Base-by-base conservation (phyloP, 53 echinoderm and acorn worm species). In the Arbacia lixula region DNA sequence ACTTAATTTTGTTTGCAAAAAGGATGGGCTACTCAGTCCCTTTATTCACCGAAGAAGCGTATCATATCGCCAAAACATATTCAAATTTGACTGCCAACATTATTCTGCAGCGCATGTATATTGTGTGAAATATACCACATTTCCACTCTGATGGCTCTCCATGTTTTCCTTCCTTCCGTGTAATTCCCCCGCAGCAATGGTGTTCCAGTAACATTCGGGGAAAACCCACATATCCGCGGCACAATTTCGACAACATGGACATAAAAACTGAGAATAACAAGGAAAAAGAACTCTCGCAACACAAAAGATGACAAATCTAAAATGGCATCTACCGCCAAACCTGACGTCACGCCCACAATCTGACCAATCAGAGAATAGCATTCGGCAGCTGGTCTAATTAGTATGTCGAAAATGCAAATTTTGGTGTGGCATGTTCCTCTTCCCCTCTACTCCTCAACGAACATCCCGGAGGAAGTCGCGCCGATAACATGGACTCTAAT, bases 361-460 rank as follows among this genome's bases (percentile, higher is more conserved):
- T 38, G 60, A 60, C 79, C 79, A 78, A 78, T 78, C 79, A 78
- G 36, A 60, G 25, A 27, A 28, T 40, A 38, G 79, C 40, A 37
- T 78, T 37, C 60, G 26, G 79, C 79, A 78, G 79, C 79, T 78
- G 79, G 28, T 78, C 79, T 78, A 78, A 78, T 78, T 78, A 78
- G 60, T 78, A 78, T 78, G 79, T 78, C 42, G 79, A 60, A 78
- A 78, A 78, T 78, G 79, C 79, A 78, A 78, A 78, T 78, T 57
- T 78, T 78, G 79, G 79, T 78, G 79, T 78, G 79, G 79, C 79
- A 78, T 78, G 79, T 78, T 78, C 79, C 79, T 78, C 75, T 75
- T 53, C 75, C 75, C 60, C 26, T 58, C 39, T 36, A 60, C 79
- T 78, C 79, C 79, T 78, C 60, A 60, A 78, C 79, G 58, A 78